Evolutionary conservation across 2,797 vertebrate genomes (phyloP), one percentile per base, ranked within the genome.

Genomic region (Enteromius unitaeniatus): DNA sequence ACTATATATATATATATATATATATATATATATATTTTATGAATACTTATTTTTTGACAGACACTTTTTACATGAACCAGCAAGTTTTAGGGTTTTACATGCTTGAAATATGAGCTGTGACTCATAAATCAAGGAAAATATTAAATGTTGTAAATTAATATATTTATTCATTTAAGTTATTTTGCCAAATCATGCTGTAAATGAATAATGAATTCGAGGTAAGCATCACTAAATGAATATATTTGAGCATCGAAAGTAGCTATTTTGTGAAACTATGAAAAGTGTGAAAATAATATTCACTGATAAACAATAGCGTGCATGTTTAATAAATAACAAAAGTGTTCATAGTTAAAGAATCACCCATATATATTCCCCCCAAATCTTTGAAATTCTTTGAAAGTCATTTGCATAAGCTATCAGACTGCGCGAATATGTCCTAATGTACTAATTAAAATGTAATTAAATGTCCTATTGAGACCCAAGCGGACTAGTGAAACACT

Each of bases 371-470:
- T 4, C 1, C 47, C 47, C 8, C 17, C 58, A 62, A 51, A 72
- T 73, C 26, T 40, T 31, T n/a, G n/a, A 68, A 76, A 77, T 77
- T 58, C 23, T 77, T 83, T 47, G 37, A 83, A 77, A 69, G 40
- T 23, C 17, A 77, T 83, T 83, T 83, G 74, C 64, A 83, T 76
- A 77, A 58, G 26, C 81, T 69, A 77, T 83, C 81, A 68, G 72
- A 83, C 64, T 55, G 58, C 47, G 21, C 4, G 19, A 68, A 83
- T 68, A 68, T 77, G 49, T 69, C 77, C 60, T 69, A 68, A 83
- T 55, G 62, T 55, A 77, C 81, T 77, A 83, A 77, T 83, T 69
- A 83, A 76, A 83, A 76, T 53, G n/a, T 67, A 82, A 82, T 76
- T 67, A 82, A 82, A 75, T 65, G 60, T 83, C 72, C 72, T 76